These are phyloP conservation scores for Megalurothrips usitatus DNA, from an alignment of 2,888 invertebrate genomes.

Conservation along the genomic window DNA sequence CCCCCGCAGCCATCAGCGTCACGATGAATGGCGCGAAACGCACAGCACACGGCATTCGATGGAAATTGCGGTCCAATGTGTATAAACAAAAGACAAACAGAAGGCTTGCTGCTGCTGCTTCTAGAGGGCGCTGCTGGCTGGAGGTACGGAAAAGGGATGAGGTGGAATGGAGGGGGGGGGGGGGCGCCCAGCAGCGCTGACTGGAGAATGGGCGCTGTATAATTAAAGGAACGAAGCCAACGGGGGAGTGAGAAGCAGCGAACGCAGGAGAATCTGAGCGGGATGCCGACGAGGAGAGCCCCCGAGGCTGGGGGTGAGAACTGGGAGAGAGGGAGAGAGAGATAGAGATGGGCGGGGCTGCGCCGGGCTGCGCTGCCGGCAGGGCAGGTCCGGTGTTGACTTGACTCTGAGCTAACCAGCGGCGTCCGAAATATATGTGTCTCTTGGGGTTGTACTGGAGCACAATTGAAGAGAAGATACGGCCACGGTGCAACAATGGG, in stretches of 20 bases:
- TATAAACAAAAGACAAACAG: conserved; percentile 15
- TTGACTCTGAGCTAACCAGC: conserved; percentile 24
- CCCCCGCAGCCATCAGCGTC: not conserved
- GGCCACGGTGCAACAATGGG: conserved; percentile 19
- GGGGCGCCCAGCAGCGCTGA: not conserved
- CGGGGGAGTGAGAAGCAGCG: not conserved
- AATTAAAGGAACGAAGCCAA: conserved; percentile 13
- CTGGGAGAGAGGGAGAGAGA: not conserved
- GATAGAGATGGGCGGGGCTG: not conserved
- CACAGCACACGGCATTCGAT: conserved; percentile 15
- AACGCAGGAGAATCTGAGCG: not conserved
- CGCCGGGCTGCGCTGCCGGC: not conserved
- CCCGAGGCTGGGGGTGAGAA: not conserved
- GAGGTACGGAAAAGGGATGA: not conserved
- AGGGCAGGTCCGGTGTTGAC: conserved; percentile 10
- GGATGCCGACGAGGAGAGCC: not conserved
- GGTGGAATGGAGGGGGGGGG: not conserved
- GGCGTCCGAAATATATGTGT: conserved; percentile 24
- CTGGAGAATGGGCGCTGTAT: conserved; percentile 22
- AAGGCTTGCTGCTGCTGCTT: not conserved
- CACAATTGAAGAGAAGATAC: conserved; percentile 25
- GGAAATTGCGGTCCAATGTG: conserved; percentile 26
- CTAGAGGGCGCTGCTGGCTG: not conserved
- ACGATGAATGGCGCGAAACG: conserved; percentile 4
- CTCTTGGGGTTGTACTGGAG: conserved; percentile 25